phyloP scores from a whole-genome alignment of 2,113 vertebrate genomes.

The Myotis brandtii region DNA sequence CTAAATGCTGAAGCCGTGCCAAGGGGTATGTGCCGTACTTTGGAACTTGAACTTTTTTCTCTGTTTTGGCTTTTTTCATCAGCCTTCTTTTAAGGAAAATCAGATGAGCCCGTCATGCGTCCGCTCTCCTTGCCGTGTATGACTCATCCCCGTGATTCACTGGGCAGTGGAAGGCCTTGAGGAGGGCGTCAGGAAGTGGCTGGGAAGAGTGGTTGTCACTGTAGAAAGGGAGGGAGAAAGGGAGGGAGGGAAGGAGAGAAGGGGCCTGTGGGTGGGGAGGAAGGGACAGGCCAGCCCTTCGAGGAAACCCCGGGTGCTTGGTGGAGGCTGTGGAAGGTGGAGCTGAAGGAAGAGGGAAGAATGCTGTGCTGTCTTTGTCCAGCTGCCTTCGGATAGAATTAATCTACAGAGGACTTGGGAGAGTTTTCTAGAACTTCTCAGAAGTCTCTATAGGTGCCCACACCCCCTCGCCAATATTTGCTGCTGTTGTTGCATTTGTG shows the following conservation, averaged over 20 bases:
- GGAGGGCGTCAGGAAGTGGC: background rate
- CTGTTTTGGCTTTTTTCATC: background rate
- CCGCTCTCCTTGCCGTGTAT: background rate
- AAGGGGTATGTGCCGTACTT: background rate
- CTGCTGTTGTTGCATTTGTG: background rate
- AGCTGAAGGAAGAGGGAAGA: background rate
- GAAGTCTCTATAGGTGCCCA: background rate
- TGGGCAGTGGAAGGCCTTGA: background rate
- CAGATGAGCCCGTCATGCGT: background rate
- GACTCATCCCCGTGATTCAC: background rate
- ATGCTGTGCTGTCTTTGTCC: background rate
- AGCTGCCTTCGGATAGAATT: background rate
- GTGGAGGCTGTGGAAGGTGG: background rate
- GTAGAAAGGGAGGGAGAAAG: background rate
- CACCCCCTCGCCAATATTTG: no score
- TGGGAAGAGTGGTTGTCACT: background rate
- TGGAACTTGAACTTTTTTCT: background rate
- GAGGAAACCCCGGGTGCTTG: background rate
- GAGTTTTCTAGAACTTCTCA: background rate
- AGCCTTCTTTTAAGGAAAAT: background rate
- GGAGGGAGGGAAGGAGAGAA: no score
- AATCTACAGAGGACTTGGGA: background rate
- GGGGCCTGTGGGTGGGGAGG: background rate
- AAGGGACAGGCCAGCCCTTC: background rate
- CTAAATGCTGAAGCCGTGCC: background rate